A percentile compares a stretch with the other conserved stretches of the same genome.
phyloP scores from a whole-genome alignment of 2,113 vertebrate species.

The Bubo scandiacus region DNA sequence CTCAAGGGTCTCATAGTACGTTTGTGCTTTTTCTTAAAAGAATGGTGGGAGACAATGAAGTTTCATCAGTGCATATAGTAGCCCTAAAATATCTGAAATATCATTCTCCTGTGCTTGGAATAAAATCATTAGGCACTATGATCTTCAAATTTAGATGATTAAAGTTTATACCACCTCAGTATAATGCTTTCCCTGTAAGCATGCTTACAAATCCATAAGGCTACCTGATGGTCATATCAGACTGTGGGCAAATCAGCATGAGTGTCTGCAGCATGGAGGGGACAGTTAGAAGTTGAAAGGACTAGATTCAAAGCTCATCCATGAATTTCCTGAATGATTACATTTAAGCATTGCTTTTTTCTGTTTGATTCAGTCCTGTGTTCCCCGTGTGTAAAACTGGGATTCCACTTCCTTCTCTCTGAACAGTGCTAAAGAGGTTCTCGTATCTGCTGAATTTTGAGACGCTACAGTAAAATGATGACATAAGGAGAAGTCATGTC shows the following conservation, averaged over 20 bases:
- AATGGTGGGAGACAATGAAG: not conserved
- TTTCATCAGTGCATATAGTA: not conserved
- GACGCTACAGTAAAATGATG: not conserved
- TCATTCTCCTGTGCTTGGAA: not conserved
- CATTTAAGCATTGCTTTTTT: not conserved
- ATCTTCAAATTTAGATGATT: not conserved
- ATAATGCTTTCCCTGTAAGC: not conserved
- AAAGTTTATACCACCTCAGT: not conserved
- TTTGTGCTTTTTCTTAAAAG: slow-evolving; percentile 93
- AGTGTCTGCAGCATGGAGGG: accelerated
- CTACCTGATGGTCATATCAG: not conserved
- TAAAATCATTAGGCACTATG: not conserved
- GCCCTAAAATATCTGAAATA: not conserved
- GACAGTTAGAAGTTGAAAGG: not conserved
- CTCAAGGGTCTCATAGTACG: slow-evolving; percentile 92
- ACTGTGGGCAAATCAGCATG: not conserved
- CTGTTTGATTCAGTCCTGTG: not conserved
- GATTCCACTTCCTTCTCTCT: not conserved
- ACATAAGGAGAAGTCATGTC: not conserved
- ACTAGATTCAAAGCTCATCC: not conserved
- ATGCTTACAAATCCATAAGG: not conserved
- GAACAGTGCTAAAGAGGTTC: not conserved
- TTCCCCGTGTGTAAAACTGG: not conserved
- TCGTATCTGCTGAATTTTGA: not conserved
- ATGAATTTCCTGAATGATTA: not conserved